These are phyloP conservation scores for Penaeus monodon DNA, from an alignment of 2,888 invertebrate species.

Conservation along the genomic window DNA sequence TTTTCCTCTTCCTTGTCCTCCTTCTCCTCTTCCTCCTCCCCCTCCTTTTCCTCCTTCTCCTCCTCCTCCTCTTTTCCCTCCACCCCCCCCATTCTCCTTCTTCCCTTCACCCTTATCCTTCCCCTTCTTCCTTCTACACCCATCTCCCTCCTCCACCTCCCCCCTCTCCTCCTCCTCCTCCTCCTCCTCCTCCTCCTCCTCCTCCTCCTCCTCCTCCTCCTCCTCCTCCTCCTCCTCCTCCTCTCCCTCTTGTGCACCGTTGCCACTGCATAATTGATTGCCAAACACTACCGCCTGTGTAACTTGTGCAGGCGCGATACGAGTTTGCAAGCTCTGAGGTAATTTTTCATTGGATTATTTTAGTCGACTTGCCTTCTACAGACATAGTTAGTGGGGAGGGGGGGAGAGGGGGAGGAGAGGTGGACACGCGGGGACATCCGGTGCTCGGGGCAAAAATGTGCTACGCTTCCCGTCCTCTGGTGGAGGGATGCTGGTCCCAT, in stretches of 20 bases:
- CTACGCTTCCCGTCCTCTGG: background rate
- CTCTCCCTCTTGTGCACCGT: background rate
- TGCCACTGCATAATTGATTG: conserved; percentile 48
- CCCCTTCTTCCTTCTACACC: background rate
- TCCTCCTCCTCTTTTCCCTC: background rate
- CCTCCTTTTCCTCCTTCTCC: background rate
- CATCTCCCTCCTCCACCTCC: background rate
- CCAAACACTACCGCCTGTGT: conserved; percentile 28
- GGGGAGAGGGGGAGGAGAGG: too few species aligned
- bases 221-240: too few species aligned
- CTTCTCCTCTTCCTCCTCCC: background rate
- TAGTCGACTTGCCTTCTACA: too few species aligned
- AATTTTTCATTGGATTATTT: too few species aligned
- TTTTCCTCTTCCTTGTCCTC: background rate
- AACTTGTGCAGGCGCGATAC: conserved; percentile 23
- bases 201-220: background rate
- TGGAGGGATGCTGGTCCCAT: too few species aligned
- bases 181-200: background rate
- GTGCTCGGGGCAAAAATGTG: too few species aligned
- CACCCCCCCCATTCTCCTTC: background rate
- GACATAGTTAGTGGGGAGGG: too few species aligned
- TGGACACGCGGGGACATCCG: too few species aligned
- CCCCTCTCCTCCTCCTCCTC: background rate
- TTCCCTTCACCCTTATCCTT: background rate
- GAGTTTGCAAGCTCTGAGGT: too few species aligned